A percentile compares a stretch with the other conserved stretches of the same genome.
These are phyloP conservation scores for Anthoscopus minutus DNA, from an alignment of 2,113 vertebrate genomes.

Conservation along the genomic window DNA sequence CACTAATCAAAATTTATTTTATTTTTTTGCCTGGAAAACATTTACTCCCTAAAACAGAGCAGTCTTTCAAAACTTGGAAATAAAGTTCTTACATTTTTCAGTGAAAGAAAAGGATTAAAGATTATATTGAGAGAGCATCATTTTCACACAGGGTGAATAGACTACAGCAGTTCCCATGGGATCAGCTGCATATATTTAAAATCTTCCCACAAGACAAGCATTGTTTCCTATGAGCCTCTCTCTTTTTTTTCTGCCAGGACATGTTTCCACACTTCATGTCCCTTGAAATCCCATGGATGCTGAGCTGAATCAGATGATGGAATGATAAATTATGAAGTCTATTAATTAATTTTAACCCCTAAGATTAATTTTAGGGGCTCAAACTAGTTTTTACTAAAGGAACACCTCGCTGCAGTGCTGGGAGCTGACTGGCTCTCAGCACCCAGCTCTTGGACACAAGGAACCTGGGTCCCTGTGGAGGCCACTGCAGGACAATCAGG, in stretches of 20 bases:
- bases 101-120: slow-evolving; percentile 67
- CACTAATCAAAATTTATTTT: neutral
- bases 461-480: neutral
- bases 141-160: slow-evolving; percentile 64
- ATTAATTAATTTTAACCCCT: neutral
- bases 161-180: slow-evolving; percentile 64
- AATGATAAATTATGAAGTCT: neutral
- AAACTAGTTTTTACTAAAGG: neutral
- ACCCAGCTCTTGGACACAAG: neutral
- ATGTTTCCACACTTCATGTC: slow-evolving; percentile 27
- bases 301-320: neutral
- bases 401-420: neutral
- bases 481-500: neutral
- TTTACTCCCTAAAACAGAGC: neutral
- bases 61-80: slow-evolving; percentile 6
- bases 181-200: slow-evolving; percentile 52
- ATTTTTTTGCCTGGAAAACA: neutral
- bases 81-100: slow-evolving; percentile 59
- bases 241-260: neutral
- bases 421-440: neutral
- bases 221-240: slow-evolving; percentile 46
- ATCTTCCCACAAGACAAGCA: slow-evolving; percentile 56
- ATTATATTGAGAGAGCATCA: slow-evolving; percentile 67
- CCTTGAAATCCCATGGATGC: neutral
- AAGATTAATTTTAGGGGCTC: neutral